phyloP scores from a whole-genome alignment of 2,888 invertebrate genomes.

The Dolichopus griseipennis region DNA sequence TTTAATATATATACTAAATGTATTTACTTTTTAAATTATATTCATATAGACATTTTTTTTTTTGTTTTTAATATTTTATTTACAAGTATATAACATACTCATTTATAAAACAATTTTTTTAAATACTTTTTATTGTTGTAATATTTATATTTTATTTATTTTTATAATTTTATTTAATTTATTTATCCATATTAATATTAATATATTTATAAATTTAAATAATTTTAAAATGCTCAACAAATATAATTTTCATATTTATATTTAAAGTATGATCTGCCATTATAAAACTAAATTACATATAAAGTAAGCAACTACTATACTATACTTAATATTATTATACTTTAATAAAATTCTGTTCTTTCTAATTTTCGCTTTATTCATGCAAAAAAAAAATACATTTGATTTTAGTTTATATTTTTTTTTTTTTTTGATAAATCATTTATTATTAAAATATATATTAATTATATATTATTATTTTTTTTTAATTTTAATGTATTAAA shows the following conservation, averaged over 20 bases:
- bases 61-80: not conserved
- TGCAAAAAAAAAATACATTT: not conserved
- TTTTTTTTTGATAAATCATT: too few relatives aligned
- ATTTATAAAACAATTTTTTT: too few relatives aligned
- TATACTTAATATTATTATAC: not conserved
- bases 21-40: too few relatives aligned
- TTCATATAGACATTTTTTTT: too few relatives aligned
- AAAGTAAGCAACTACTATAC: not conserved
- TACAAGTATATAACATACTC: too few relatives aligned
- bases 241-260: not conserved
- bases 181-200: not conserved
- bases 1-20: too few relatives aligned
- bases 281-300: too few relatives aligned
- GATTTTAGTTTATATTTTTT: too few relatives aligned
- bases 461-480: not conserved
- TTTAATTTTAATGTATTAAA: not conserved
- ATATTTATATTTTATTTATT: not conserved
- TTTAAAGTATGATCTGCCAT: not conserved
- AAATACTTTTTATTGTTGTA: too few relatives aligned
- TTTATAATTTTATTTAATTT: not conserved
- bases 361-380: not conserved
- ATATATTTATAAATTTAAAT: not conserved
- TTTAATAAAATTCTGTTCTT: not conserved
- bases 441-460: too few relatives aligned
- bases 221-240: conserved; percentile 7